phyloP scores from a whole-genome alignment of 37 sponge, comb jelly and placozoan genomes.

The Crambe crambe region DNA sequence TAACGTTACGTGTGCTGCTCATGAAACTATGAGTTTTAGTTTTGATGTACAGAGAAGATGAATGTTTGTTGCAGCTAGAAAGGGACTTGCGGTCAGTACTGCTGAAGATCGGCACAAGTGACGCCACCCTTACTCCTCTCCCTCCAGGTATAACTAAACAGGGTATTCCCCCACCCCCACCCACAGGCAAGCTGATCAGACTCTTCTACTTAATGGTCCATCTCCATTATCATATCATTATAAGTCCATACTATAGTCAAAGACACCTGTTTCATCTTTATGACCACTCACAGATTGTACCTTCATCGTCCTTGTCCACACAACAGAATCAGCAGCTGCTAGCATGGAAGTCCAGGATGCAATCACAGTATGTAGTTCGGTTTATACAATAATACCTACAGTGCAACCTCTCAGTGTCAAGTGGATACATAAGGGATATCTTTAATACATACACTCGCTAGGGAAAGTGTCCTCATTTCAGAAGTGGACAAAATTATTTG shows the following conservation, averaged over 20 bases:
- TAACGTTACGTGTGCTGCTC: background rate
- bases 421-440: background rate
- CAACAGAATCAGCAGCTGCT: conserved; percentile 24
- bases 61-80: conserved; percentile 35
- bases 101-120: conserved; percentile 62
- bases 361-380: too few relatives aligned
- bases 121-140: conserved; percentile 22
- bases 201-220: background rate
- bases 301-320: conserved; percentile 34
- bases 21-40: background rate
- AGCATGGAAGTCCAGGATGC: conserved; percentile 33
- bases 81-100: conserved; percentile 37
- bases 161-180: background rate
- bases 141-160: conserved; percentile 29
- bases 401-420: too few relatives aligned
- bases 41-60: conserved; percentile 24
- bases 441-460: too few relatives aligned
- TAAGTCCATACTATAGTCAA: too few relatives aligned
- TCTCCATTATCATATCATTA: too few relatives aligned
- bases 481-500: too few relatives aligned
- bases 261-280: background rate
- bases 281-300: conserved; percentile 29
- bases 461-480: too few relatives aligned
- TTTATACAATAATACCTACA: too few relatives aligned
- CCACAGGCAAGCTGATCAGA: background rate